phyloP scores from a whole-genome alignment of 2,888 invertebrate genomes.

The Apamea anceps region DNA sequence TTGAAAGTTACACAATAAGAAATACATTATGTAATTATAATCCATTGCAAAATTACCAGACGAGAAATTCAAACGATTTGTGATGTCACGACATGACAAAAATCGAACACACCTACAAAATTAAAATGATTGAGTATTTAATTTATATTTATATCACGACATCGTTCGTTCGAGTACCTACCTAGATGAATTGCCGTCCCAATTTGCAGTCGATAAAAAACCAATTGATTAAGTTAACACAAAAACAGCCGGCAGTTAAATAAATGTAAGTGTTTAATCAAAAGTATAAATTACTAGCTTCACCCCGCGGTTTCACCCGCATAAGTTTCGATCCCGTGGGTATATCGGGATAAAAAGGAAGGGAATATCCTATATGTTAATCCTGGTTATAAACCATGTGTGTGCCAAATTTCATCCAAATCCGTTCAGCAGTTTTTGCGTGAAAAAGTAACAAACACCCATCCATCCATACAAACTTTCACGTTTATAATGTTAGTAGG shows the following conservation, averaged over 20 bases:
- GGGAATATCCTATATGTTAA: no score
- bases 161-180: constrained; percentile 36
- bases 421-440: no score
- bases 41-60: background rate
- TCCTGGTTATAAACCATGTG: no score
- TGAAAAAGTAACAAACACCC: no score
- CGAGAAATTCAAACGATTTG: constrained; percentile 10
- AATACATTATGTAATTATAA: background rate
- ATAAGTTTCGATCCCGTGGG: no score
- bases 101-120: constrained; percentile 15
- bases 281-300: constrained; percentile 46
- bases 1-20: background rate
- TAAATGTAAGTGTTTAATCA: constrained; percentile 51
- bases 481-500: no score
- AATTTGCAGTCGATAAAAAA: constrained; percentile 60
- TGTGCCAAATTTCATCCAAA: no score
- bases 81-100: constrained; percentile 5
- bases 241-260: constrained; percentile 48
- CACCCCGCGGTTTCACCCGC: no score
- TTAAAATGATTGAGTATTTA: constrained; percentile 34
- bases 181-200: constrained; percentile 52
- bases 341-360: no score
- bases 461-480: no score
- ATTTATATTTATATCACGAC: constrained; percentile 22
- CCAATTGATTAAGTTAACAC: constrained; percentile 59